A percentile compares a stretch with the other conserved stretches of the same genome.
These are phyloP conservation scores for Mungos mungo DNA, from an alignment of 2,113 vertebrate genomes.

Conservation along the genomic window DNA sequence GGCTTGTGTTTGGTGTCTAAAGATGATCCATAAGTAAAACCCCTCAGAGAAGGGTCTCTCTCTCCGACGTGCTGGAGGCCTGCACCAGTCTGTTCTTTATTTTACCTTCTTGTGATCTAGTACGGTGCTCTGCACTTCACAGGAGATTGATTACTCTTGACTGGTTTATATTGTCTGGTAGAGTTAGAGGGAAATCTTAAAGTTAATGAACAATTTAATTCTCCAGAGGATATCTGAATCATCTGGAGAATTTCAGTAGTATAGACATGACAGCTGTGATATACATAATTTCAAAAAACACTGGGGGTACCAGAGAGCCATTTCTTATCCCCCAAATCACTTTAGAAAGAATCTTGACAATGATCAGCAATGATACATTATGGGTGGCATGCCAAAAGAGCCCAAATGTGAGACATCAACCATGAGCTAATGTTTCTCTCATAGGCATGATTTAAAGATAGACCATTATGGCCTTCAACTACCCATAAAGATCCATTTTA, in stretches of 20 bases:
- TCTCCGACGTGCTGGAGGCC: conserved; percentile 1
- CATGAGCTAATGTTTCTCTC: conserved; percentile 57
- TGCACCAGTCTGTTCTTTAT: not conserved
- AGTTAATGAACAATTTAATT: conserved; percentile 72
- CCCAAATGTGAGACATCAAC: conserved; percentile 67
- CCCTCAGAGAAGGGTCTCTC: not conserved
- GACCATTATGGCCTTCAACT: conserved; percentile 57
- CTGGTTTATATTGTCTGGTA: conserved; percentile 14
- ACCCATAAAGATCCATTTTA: conserved; percentile 77
- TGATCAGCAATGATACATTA: conserved; percentile 74
- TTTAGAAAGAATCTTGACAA: conserved; percentile 64
- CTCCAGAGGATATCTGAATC: conserved; percentile 53
- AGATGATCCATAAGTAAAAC: not conserved
- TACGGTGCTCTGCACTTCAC: not conserved
- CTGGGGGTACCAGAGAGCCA: conserved; percentile 28
- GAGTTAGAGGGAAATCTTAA: conserved; percentile 51
- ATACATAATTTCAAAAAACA: conserved; percentile 66
- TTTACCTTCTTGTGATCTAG: not conserved
- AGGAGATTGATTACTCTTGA: conserved; percentile 26
- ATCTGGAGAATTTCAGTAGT: conserved; percentile 43
- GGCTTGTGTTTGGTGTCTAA: not conserved
- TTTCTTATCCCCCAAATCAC: conserved; percentile 59
- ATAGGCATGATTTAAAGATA: conserved; percentile 75
- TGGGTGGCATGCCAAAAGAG: conserved; percentile 59
- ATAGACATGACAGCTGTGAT: conserved; percentile 50